Evolutionary conservation across 2,888 invertebrate genomes (phyloP), one percentile per base, ranked within the genome.

Genomic region (Nephrotoma guestfalica): DNA sequence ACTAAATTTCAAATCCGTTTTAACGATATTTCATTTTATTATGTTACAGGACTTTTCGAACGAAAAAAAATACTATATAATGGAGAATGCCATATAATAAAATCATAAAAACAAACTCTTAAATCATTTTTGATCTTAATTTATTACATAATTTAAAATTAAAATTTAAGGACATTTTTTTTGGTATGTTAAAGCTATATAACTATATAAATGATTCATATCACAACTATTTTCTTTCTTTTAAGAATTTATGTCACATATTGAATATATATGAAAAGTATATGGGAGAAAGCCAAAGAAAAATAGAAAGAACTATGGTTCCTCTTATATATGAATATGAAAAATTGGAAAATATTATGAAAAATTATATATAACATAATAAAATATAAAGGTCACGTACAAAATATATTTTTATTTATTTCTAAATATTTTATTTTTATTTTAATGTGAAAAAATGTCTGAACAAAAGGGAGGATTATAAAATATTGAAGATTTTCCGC

Each of bases 361-460:
- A 42, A 84, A 84, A 84, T 41, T 84, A 84, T 84, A 41, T 84
- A 42, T 84, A 84, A 84, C 42, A 84, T 84, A 84, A 84, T 84
- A 84, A 84, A 84, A 84, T 84, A 84, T 84, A 84, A 84, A 84
- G 84, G 84, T 84, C 84, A 84, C 84, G 84, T 84, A 84, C 84
- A 84, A 71, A 71, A 71, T 71, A 71, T 71, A 71, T 71, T 71
- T 71, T 51, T 71, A 71, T 71, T 71, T 71, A 71, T 71, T 71
- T 71, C 71, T 71, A 57, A 18, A 51, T 51, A 51, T 51, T 51
- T 51, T 71, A 30, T 71, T 71, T 71, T 71, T 71, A 71, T 71
- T 71, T 71, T 71, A 71, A 71, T 71, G 71, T 71, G 71, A 30
- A 71, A 71, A 71, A 71, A 71, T 71, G 71, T 71, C 30, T 71